Percentiles rank a stretch among this genome's conserved stretches.
These are phyloP conservation scores for Egretta garzetta DNA, from an alignment of 2,113 vertebrate genomes.

Conservation along the genomic window DNA sequence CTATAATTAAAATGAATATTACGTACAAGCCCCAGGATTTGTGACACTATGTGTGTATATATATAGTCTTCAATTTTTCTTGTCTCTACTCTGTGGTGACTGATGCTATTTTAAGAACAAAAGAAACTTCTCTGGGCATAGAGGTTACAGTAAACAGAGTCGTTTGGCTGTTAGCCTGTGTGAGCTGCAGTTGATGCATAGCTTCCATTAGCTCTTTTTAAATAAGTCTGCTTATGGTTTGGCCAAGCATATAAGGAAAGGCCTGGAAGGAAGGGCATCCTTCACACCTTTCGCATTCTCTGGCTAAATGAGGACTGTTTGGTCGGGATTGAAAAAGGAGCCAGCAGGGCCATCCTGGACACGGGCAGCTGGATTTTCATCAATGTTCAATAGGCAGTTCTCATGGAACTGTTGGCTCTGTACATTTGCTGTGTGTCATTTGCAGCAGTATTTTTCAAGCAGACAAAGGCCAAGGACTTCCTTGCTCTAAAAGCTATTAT, in stretches of 20 bases:
- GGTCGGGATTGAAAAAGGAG: background rate
- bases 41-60: background rate
- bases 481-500: background rate
- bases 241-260: background rate
- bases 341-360: background rate
- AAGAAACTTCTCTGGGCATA: slow-evolving; percentile 2
- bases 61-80: background rate
- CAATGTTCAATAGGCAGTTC: background rate
- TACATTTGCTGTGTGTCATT: background rate
- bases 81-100: background rate
- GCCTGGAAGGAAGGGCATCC: background rate
- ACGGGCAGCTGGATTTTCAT: background rate
- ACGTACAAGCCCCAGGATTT: background rate
- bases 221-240: background rate
- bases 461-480: background rate
- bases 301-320: background rate
- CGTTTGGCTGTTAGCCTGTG: background rate
- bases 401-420: background rate
- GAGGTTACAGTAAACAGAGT: slow-evolving; percentile 1
- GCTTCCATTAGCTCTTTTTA: background rate
- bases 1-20: background rate
- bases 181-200: background rate
- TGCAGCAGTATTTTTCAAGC: background rate
- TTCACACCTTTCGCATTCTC: background rate
- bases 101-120: slow-evolving; percentile 13